phyloP scores from a whole-genome alignment of 2,797 vertebrate species.

The Heteromormyrus szaboi region DNA sequence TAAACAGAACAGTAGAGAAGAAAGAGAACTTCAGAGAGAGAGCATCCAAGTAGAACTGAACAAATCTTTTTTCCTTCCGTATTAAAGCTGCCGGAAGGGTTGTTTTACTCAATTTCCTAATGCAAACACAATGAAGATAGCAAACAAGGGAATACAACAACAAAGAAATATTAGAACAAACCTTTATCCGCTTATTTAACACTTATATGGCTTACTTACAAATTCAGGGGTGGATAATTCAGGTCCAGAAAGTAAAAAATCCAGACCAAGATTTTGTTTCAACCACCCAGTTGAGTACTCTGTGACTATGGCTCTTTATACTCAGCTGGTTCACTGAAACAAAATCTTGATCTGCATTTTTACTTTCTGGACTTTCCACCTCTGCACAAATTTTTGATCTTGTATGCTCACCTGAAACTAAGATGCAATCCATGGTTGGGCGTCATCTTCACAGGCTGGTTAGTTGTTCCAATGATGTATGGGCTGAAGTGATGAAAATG shows the following conservation, averaged over 20 bases:
- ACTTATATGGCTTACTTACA: neutral
- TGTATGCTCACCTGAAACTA: constrained; percentile 81
- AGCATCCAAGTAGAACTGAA: neutral
- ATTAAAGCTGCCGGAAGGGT: neutral
- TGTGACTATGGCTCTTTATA: neutral
- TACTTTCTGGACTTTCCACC: neutral
- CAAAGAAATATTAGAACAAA: neutral
- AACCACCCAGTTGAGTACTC: neutral
- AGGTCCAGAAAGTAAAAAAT: neutral
- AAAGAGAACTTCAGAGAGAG: neutral
- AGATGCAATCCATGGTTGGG: constrained; percentile 93
- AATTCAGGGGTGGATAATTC: neutral
- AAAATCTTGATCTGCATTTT: neutral
- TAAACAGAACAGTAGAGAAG: neutral
- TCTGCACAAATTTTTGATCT: neutral
- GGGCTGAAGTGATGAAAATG: constrained; percentile 60
- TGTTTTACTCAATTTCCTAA: neutral
- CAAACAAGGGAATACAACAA: neutral
- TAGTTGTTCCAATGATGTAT: constrained; percentile 91
- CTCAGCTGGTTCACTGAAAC: neutral
- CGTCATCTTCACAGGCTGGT: constrained; percentile 89
- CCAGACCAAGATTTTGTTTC: neutral
- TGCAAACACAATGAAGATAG: neutral
- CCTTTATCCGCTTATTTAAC: neutral
- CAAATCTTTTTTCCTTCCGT: neutral